Evolutionary conservation across 2,888 invertebrate species (phyloP), one percentile per base, ranked within the genome.

Genomic region (Podabrus alpinus): DNA sequence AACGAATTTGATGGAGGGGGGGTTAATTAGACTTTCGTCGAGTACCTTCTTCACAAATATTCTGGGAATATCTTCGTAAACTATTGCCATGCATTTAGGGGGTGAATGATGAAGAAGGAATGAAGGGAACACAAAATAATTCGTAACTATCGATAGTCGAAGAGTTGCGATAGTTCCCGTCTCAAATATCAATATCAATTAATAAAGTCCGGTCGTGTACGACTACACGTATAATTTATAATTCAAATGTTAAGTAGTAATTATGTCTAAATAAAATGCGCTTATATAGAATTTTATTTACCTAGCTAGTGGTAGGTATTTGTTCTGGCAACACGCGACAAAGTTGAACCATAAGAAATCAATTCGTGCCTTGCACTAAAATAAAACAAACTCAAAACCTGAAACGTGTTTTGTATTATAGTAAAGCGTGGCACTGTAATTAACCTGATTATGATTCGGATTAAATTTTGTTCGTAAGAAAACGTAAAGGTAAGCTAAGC

Each of bases 331-430:
- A 60, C 71, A 71, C 71, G 71, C 71, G 67, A 71, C 66, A 67
- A 67, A 45, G 17, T 59, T 29, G 59, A 45, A 64, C 60, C 29
- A n/a, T 59, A 66, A 72, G 68, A 72, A 72, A 72, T 72, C 72
- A 72, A 72, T 72, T 72, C 72, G 59, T 72, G 29, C 68, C 72
- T 68, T 72, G 72, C 64, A 72, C 72, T 72, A 64, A 68, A 68
- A 72, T 68, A 67, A 64, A 60, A 59, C 66, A 9, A 66, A 16
- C 19, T 15, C 59, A 19, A 59, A 19, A 17, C 45, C 45, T 45
- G 45, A 45, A 45, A 45, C 45, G 45, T 45, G 45, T 45, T 45
- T 45, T 45, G 45, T 45, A n/a, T 45, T 45, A 45, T 45, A 45
- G 45, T 45, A 45, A 45, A 45, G 45, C 45, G 45, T 45, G 45